Percentiles rank a stretch among this genome's conserved stretches.
Conservation (phyloP, 2,113 vertebrate genomes). For the Chunga burmeisteri region DNA sequence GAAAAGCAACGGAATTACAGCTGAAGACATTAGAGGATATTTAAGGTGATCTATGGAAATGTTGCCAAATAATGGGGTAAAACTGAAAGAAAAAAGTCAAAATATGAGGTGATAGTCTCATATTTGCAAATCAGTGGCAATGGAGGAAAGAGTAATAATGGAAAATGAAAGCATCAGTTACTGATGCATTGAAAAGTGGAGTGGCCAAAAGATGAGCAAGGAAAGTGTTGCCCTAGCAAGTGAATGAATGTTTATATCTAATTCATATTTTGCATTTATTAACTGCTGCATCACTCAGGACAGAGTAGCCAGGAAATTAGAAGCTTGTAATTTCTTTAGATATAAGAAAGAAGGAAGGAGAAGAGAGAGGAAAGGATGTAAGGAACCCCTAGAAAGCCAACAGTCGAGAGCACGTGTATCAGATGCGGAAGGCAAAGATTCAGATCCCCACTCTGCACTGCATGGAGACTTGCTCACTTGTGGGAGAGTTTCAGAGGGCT, state of each 20-base stretch:
- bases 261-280: background rate
- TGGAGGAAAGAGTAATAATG: background rate
- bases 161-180: background rate
- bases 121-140: background rate
- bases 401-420: rapidly evolving
- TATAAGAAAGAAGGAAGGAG: background rate
- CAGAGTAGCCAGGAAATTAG: background rate
- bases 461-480: background rate
- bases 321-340: background rate
- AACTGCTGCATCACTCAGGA: background rate
- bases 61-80: background rate
- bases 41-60: background rate
- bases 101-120: background rate
- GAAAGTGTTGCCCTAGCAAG: background rate
- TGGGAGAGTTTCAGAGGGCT: background rate
- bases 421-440: background rate
- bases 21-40: background rate
- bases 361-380: background rate
- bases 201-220: background rate
- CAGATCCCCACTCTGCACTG: background rate
- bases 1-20: background rate
- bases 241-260: background rate
- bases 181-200: background rate
- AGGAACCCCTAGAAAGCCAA: background rate
- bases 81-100: background rate